A percentile compares a stretch with the other conserved stretches of the same genome.
phyloP scores from a whole-genome alignment of 1,140 invertebrate genomes.

The Drosophila asahinai region DNA sequence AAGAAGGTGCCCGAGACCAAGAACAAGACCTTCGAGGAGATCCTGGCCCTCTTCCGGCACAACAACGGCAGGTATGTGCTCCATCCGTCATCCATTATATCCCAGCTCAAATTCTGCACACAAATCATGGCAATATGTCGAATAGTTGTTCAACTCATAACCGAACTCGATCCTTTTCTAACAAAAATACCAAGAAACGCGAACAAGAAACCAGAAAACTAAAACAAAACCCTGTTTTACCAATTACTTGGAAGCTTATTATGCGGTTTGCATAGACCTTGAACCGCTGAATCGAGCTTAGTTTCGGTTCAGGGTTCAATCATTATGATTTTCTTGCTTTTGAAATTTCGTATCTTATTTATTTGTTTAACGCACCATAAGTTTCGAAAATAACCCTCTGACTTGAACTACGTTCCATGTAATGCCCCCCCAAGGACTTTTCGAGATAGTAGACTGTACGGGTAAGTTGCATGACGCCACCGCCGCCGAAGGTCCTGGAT shows the following conservation, averaged over 20 bases:
- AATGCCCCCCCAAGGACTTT: conserved; percentile 86
- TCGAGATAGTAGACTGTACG: conserved; percentile 91
- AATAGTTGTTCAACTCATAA: conserved; percentile 45
- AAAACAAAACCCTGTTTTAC: conserved; percentile 23
- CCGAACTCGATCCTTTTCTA: not conserved
- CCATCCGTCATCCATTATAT: conserved; percentile 1
- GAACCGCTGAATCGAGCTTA: conserved; percentile 15
- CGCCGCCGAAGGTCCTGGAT: conserved; percentile 44
- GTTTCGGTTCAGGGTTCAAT: conserved; percentile 17
- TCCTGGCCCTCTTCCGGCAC: conserved; percentile 95
- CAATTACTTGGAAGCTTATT: conserved; percentile 78
- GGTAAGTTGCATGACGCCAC: conserved; percentile 88
- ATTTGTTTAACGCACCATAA: conserved; percentile 29
- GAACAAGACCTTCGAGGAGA: conserved; percentile 99
- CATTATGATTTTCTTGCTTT: conserved; percentile 25
- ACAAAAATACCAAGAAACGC: conserved; percentile 20
- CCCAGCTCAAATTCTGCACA: conserved; percentile 49
- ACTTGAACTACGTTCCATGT: conserved; percentile 59
- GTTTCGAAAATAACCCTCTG: conserved; percentile 47
- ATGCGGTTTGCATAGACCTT: conserved; percentile 64
- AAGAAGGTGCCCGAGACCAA: conserved; percentile 99
- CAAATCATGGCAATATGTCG: conserved; percentile 70
- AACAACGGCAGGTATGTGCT: conserved; percentile 93
- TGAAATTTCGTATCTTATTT: conserved; percentile 28
- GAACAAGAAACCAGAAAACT: conserved; percentile 7